Percentiles rank a stretch among this genome's conserved stretches.
Evolutionary conservation across 2,888 invertebrate genomes (phyloP).

Genomic region (Synanthedon andrenaeformis): DNA sequence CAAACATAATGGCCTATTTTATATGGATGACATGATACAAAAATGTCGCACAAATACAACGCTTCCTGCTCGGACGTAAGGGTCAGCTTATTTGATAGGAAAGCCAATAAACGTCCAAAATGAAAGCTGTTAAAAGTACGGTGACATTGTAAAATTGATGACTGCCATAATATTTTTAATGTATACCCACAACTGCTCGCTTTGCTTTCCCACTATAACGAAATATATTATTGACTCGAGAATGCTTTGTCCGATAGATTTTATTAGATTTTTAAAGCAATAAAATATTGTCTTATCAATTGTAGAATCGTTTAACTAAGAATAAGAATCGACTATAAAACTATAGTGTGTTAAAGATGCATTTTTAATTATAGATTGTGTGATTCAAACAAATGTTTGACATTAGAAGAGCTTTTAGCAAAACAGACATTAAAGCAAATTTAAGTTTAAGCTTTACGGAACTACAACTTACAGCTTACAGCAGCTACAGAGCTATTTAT

Average conservation of each 20-base stretch:
- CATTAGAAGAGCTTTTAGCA: too few species aligned
- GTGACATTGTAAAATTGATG: constrained; percentile 56
- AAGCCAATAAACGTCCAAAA: constrained; percentile 48
- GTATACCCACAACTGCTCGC: constrained; percentile 31
- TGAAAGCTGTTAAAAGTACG: constrained; percentile 47
- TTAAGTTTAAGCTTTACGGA: too few species aligned
- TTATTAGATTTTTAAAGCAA: constrained; percentile 49
- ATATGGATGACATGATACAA: background rate
- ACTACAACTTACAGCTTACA: too few species aligned
- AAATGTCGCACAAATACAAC: background rate
- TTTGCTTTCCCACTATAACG: constrained; percentile 40
- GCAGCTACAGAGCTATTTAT: too few species aligned
- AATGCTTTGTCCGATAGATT: constrained; percentile 45
- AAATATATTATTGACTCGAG: constrained; percentile 43
- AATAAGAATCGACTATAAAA: background rate
- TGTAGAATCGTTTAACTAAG: background rate
- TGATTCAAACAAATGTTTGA: too few species aligned
- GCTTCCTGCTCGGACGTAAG: constrained; percentile 4
- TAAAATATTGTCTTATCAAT: constrained; percentile 30
- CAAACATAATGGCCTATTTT: too few species aligned
- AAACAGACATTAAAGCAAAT: too few species aligned
- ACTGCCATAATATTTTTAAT: constrained; percentile 54
- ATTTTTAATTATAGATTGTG: background rate
- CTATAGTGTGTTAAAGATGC: background rate
- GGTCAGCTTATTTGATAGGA: background rate